These are phyloP conservation scores for Bradysia coprophila DNA, from an alignment of 1,140 invertebrate genomes.

Conservation along the genomic window DNA sequence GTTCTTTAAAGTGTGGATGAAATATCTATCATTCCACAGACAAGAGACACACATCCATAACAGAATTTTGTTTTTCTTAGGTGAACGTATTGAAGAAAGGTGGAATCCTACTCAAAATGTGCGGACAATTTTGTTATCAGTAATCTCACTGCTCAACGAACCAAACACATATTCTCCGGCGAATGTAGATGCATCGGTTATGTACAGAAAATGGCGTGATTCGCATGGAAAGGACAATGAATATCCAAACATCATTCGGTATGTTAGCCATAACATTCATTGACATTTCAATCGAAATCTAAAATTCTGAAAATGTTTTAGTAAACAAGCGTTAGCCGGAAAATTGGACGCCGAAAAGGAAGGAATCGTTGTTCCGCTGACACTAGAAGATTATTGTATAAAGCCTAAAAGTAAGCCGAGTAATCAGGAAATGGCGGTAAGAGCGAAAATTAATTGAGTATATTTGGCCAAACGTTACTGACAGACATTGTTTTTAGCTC, in stretches of 20 bases:
- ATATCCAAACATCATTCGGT: conserved; percentile 99
- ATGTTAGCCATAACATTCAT: conserved; percentile 11
- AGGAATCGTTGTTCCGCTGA: conserved; percentile 90
- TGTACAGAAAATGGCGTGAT: conserved; percentile 97
- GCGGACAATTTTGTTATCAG: conserved; percentile 91
- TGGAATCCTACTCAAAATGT: conserved; percentile 99
- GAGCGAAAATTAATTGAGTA: neutral
- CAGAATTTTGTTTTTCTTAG: too few relatives aligned
- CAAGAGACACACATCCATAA: neutral
- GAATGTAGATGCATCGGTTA: conserved; percentile 98
- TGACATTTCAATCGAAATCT: neutral
- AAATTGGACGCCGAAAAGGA: conserved; percentile 90
- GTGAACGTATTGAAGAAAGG: conserved; percentile 94
- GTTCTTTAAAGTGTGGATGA: neutral
- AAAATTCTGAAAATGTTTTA: too few relatives aligned
- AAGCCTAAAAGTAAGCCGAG: conserved; percentile 70
- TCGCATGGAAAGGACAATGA: conserved; percentile 97
- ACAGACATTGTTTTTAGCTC: conserved; percentile 27
- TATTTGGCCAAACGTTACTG: neutral
- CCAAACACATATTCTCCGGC: conserved; percentile 99
- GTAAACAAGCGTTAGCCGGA: conserved; percentile 91
- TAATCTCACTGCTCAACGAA: conserved; percentile 97
- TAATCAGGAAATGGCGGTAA: conserved; percentile 43
- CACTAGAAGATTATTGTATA: conserved; percentile 95
- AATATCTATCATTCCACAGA: neutral